Percentiles rank a stretch among this genome's conserved stretches.
These are phyloP conservation scores for Archips crataeganus DNA, from an alignment of 2,888 invertebrate species.

Conservation along the genomic window DNA sequence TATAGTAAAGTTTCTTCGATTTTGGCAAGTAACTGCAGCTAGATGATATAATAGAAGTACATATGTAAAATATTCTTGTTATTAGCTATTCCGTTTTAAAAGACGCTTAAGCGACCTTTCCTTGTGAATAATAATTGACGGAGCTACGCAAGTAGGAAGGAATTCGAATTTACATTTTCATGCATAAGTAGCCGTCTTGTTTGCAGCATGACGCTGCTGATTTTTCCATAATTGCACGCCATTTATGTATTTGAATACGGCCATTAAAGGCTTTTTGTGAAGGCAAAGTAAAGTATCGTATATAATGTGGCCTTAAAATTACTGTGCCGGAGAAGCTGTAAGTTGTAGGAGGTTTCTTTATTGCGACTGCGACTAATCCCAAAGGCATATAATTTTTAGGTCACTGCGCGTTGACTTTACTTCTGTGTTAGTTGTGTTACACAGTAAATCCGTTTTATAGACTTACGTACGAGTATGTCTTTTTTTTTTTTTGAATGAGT, in stretches of 20 bases:
- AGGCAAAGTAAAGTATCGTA: neutral
- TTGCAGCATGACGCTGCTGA: constrained; percentile 54
- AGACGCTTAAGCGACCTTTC: constrained; percentile 46
- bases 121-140: constrained; percentile 51
- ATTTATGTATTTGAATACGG: constrained; percentile 53
- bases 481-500: too few relatives aligned
- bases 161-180: constrained; percentile 60
- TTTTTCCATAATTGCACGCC: constrained; percentile 56
- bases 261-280: constrained; percentile 46
- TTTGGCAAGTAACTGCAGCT: constrained; percentile 26
- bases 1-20: neutral
- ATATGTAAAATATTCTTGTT: constrained; percentile 18
- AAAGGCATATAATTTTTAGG: constrained; percentile 34
- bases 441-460: neutral
- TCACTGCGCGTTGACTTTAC: constrained; percentile 27
- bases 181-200: constrained; percentile 55
- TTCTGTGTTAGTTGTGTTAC: neutral
- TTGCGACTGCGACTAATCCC: constrained; percentile 35
- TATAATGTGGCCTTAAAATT: neutral
- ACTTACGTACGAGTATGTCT: too few relatives aligned
- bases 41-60: constrained; percentile 18
- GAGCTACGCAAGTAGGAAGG: constrained; percentile 33
- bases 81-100: constrained; percentile 37
- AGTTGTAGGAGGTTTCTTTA: constrained; percentile 30
- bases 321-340: constrained; percentile 6